Evolutionary conservation across 2,113 vertebrate genomes (phyloP).

Genomic region (Emydocephalus ijimae): DNA sequence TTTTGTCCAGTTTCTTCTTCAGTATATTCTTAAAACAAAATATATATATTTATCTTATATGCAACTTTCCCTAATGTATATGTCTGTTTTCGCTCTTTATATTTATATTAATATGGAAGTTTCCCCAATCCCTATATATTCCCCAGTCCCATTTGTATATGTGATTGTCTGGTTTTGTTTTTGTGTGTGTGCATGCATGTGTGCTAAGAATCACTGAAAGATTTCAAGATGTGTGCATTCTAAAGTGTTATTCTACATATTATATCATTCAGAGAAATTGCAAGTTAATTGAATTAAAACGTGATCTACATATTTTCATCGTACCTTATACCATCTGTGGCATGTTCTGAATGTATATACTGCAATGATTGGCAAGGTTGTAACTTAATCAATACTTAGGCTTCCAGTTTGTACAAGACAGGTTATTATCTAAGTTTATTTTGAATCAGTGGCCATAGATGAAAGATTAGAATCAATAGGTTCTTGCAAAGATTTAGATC

Average conservation of each 20-base stretch:
- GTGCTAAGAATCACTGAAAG: background rate
- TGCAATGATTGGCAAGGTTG: background rate
- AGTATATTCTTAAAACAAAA: background rate
- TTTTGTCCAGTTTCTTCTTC: background rate
- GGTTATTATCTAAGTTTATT: constrained; percentile 29
- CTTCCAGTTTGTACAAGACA: background rate
- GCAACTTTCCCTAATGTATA: background rate
- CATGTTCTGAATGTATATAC: background rate
- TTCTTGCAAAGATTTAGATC: constrained; percentile 8
- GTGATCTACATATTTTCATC: background rate
- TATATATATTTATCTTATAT: background rate
- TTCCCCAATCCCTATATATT: background rate
- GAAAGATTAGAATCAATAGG: constrained; percentile 18
- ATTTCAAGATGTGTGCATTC: background rate
- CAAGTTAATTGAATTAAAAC: background rate
- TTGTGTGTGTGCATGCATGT: background rate
- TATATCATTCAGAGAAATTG: background rate
- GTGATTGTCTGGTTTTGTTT: background rate
- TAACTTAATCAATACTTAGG: background rate
- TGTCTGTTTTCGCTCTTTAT: background rate
- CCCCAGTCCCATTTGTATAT: background rate
- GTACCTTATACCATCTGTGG: background rate
- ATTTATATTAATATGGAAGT: background rate
- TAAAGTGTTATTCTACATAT: background rate
- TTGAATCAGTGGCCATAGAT: constrained; percentile 27